Percentiles rank a stretch among this genome's conserved stretches.
Conservation (phyloP, 2,113 vertebrate species). For the Odocoileus hemionus region DNA sequence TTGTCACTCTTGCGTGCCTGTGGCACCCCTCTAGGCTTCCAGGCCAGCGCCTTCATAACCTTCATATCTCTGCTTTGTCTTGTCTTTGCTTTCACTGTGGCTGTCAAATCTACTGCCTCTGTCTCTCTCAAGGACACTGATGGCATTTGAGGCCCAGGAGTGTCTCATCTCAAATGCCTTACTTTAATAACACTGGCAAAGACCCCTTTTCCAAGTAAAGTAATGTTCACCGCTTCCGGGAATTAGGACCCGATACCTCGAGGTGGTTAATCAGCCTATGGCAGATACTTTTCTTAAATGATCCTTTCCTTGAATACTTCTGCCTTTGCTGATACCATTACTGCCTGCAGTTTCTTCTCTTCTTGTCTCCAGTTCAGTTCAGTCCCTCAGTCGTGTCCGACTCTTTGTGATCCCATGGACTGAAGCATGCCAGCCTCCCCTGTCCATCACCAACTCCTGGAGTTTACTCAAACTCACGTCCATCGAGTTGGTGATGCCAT, state of each 20-base stretch:
- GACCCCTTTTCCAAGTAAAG: neutral
- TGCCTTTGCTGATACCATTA: neutral
- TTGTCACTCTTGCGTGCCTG: neutral
- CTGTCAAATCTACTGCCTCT: no score
- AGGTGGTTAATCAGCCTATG: neutral
- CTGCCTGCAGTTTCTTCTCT: neutral
- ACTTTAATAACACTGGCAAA: neutral
- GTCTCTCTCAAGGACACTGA: neutral
- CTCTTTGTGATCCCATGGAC: neutral
- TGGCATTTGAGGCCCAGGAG: neutral
- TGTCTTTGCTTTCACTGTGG: neutral
- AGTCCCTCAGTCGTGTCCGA: neutral
- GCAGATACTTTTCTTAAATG: neutral
- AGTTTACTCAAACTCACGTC: neutral
- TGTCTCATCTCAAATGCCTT: neutral
- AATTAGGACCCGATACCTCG: neutral
- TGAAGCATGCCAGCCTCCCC: neutral
- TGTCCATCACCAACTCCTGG: neutral
- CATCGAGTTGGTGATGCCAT: neutral
- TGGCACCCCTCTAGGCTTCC: neutral
- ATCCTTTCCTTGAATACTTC: neutral
- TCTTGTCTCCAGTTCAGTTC: neutral
- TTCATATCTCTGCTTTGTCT: neutral
- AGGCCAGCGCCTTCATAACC: neutral
- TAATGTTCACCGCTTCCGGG: neutral